A percentile compares a stretch with the other conserved stretches of the same genome.
Evolutionary conservation across 2,797 vertebrate species (phyloP).

Genomic region (Apogon talboti): DNA sequence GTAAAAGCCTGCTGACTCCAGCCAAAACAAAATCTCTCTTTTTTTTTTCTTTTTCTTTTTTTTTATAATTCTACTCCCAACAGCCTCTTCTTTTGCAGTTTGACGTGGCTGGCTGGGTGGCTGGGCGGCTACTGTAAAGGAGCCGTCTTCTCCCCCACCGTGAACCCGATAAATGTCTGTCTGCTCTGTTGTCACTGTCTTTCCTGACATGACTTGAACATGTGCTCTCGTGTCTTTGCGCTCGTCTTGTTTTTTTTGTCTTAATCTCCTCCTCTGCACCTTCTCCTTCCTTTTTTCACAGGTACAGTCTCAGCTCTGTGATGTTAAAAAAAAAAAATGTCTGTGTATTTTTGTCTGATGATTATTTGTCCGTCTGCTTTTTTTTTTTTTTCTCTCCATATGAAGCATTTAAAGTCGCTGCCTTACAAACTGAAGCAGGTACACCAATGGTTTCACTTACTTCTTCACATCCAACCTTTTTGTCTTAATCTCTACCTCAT

Average conservation of each 20-base stretch:
- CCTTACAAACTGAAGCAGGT: constrained; percentile 91
- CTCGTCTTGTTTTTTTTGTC: constrained; percentile 25
- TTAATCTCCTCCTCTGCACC: constrained; percentile 18
- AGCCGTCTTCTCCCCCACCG: constrained; percentile 46
- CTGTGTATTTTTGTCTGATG: constrained; percentile 61
- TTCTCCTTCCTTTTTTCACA: constrained; percentile 32
- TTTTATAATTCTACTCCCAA: constrained; percentile 60
- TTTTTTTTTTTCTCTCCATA: constrained; percentile 69
- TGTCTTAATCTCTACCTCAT: constrained; percentile 36
- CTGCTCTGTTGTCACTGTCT: constrained; percentile 48
- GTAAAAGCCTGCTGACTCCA: constrained; percentile 46
- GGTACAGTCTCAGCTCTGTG: constrained; percentile 35
- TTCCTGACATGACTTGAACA: constrained; percentile 52
- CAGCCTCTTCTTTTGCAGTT: constrained; percentile 50
- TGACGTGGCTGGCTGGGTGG: constrained; percentile 6
- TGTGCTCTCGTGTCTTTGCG: constrained; percentile 35
- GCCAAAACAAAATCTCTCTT: constrained; percentile 55
- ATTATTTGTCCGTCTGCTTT: constrained; percentile 62
- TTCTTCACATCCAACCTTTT: constrained; percentile 17
- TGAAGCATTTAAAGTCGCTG: constrained; percentile 87
- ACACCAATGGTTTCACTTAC: constrained; percentile 75
- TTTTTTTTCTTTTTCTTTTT: background rate
- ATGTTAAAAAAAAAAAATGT: constrained; percentile 13
- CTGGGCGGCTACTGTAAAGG: constrained; percentile 27
- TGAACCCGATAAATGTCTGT: constrained; percentile 57